Evolutionary conservation across 2,888 invertebrate genomes (phyloP), one percentile per base, ranked within the genome.

Genomic region (Notodonta dromedarius): DNA sequence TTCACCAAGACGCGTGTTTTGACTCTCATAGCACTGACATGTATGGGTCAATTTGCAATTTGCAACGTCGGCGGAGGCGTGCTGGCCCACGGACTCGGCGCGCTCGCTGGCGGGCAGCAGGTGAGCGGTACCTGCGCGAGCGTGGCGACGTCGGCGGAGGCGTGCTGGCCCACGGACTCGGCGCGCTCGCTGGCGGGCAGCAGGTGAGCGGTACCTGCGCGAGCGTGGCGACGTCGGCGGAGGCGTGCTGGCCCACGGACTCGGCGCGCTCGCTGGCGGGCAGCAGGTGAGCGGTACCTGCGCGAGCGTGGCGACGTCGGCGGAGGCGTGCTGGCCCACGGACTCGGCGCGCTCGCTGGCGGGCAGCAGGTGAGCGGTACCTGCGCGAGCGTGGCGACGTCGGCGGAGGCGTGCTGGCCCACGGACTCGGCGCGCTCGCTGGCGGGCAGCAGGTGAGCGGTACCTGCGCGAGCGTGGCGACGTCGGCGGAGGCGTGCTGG

Each of bases 331-430:
- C 82, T 98, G 98, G 0, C 98, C 98, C 76, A 98, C 97, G 0
- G 96, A 97, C 91, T 98, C 98, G 0, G 98, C 98, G 70, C 96
- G 95, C 85, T 98, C 98, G 60, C 95, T 90, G 57, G 90, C 95
- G 4, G 98, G 98, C 76, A 98, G 89, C 81, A 97, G 94, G 70
- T 95, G 35, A 7, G 35, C 2, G 35, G 35, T 35, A 98, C 98
- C 79, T 96, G 96, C 52, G 98, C 97, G 54, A 97, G 94, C 0
- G 97, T 97, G 5, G 97, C 96, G 69, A 98, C 97, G 83, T 98
- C 98, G 0, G 98, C 98, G 75, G 98, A 98, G 3, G 97, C 95
- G 88, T 98, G 98, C 82, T 98, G 98, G 0, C 98, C 98, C 76
- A 98, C 97, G 0, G 96, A 97, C 91, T 98, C 98, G 0, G 98